These are phyloP conservation scores for Poeciliopsis presidionis DNA, from an alignment of 2,797 vertebrate species.

Conservation along the genomic window DNA sequence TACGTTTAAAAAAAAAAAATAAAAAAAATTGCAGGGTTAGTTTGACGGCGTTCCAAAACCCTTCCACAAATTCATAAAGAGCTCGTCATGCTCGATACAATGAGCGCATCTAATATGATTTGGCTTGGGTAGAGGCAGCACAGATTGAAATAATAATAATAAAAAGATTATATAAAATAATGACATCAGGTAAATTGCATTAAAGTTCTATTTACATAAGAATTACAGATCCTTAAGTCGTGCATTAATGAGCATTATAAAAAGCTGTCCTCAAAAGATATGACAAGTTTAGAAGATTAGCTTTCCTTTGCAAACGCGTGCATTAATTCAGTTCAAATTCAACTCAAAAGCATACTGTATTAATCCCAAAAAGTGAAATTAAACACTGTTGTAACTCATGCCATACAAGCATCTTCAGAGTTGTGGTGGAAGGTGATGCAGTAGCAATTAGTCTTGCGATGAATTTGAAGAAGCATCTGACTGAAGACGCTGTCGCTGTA, in stretches of 20 bases:
- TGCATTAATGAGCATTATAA: not conserved
- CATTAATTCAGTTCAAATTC: not conserved
- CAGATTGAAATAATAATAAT: not conserved
- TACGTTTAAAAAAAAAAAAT: conserved; percentile 36
- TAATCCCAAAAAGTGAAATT: not conserved
- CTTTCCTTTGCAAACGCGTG: not conserved
- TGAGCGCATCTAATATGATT: conserved; percentile 3
- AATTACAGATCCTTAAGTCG: not conserved
- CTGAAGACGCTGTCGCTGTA: not conserved
- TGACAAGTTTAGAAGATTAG: not conserved
- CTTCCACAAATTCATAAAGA: conserved; percentile 35
- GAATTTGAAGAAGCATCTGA: not conserved
- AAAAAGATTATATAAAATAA: conserved; percentile 2
- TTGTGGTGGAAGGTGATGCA: not conserved
- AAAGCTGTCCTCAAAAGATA: not conserved
- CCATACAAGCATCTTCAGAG: not conserved
- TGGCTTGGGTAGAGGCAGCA: not conserved
- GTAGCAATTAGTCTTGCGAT: not conserved
- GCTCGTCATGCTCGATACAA: conserved; percentile 29
- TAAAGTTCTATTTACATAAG: not conserved
- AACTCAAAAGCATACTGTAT: not conserved
- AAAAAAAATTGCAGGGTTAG: conserved; percentile 30
- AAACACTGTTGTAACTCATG: not conserved
- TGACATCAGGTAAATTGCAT: not conserved
- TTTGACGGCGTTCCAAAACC: conserved; percentile 48